Conservation (phyloP, 2,797 vertebrate genomes). For the Cheirogaleus major region DNA sequence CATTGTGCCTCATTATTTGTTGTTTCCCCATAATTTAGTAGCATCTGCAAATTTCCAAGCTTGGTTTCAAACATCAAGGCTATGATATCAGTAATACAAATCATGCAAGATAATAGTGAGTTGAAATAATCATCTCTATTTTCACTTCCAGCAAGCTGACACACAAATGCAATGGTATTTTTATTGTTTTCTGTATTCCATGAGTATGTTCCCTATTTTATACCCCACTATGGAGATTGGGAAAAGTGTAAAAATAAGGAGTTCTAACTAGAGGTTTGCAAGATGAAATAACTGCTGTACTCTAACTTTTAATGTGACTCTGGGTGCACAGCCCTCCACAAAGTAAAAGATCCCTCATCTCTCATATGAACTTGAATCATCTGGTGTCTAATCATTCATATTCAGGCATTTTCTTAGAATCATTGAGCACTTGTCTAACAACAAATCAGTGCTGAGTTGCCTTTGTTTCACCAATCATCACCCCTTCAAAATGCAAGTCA, state of each 20-base stretch:
- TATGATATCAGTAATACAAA: constrained; percentile 73
- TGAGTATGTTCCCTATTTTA: not conserved
- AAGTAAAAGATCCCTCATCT: not conserved
- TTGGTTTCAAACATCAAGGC: constrained; percentile 61
- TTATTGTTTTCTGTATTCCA: constrained; percentile 34
- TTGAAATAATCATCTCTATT: constrained; percentile 61
- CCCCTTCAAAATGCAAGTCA: not conserved
- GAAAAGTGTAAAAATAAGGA: not conserved
- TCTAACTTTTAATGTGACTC: not conserved
- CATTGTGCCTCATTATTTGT: constrained; percentile 49
- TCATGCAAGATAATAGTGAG: constrained; percentile 56
- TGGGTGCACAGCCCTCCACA: not conserved
- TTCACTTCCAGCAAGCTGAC: constrained; percentile 55
- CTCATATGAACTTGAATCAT: not conserved
- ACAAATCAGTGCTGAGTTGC: not conserved
- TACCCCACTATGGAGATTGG: not conserved
- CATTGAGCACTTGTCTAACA: not conserved
- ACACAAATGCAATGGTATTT: constrained; percentile 30
- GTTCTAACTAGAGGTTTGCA: not conserved
- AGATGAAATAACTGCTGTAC: not conserved
- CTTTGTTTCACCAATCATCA: not conserved
- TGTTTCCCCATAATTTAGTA: constrained; percentile 64
- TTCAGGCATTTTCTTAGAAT: not conserved
- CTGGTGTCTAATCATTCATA: not conserved
- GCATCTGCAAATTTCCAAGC: constrained; percentile 73